A percentile compares a stretch with the other conserved stretches of the same genome.
phyloP scores from a whole-genome alignment of 1,140 invertebrate species.

The Thaumatotibia leucotreta region DNA sequence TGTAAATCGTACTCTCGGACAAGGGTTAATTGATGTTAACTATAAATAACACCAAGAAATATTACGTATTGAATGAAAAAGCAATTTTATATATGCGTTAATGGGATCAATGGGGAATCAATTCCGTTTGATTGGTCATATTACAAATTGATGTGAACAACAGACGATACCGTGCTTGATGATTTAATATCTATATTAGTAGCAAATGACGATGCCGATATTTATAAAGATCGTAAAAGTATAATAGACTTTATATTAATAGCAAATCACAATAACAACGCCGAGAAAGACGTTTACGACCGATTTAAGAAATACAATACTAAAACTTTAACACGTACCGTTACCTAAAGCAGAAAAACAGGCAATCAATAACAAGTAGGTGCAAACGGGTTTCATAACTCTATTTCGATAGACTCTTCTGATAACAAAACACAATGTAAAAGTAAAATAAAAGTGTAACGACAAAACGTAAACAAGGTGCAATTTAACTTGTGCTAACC shows the following conservation, averaged over 20 bases:
- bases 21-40: constrained; percentile 55
- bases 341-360: neutral
- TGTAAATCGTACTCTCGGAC: constrained; percentile 40
- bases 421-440: neutral
- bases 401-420: neutral
- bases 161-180: constrained; percentile 38
- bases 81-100: constrained; percentile 36
- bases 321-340: neutral
- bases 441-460: neutral
- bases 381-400: neutral
- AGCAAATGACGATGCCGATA: neutral
- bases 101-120: constrained; percentile 30
- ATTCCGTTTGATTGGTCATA: constrained; percentile 34
- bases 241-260: neutral
- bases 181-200: constrained; percentile 38
- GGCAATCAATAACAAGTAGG: neutral
- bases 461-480: too few species aligned
- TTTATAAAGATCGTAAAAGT: neutral
- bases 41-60: constrained; percentile 46
- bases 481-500: too few species aligned
- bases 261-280: neutral
- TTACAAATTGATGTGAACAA: constrained; percentile 37
- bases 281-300: neutral
- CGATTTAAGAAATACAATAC: neutral
- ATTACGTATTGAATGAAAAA: constrained; percentile 28